Conservation (phyloP, 2,888 invertebrate species). For the Ceramica pisi region DNA sequence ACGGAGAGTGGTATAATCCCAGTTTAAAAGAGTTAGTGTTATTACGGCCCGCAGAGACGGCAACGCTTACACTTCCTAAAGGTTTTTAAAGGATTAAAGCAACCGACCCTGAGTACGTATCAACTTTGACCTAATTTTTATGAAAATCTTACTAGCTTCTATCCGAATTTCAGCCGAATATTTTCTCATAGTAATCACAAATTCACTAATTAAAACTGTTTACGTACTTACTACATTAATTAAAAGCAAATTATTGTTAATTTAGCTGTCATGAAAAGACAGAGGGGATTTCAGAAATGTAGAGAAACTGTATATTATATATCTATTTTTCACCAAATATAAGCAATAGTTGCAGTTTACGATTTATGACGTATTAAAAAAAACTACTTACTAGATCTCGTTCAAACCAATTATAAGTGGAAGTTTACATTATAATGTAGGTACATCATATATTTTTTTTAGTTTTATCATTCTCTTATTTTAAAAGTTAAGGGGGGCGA, state of each 20-base stretch:
- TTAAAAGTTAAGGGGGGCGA: too few relatives aligned
- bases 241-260: slow-evolving; percentile 13
- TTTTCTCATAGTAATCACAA: slow-evolving; percentile 11
- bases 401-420: too few relatives aligned
- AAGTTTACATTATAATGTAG: too few relatives aligned
- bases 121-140: slow-evolving; percentile 65
- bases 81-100: slow-evolving; percentile 78
- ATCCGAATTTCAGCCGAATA: slow-evolving; percentile 35
- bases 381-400: too few relatives aligned
- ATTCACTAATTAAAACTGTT: slow-evolving; percentile 42
- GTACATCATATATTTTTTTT: too few relatives aligned
- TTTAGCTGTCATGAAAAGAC: slow-evolving; percentile 9
- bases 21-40: slow-evolving; percentile 83
- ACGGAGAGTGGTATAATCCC: slow-evolving; percentile 80
- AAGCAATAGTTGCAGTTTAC: too few relatives aligned
- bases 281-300: background rate
- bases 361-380: too few relatives aligned
- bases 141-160: slow-evolving; percentile 38
- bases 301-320: background rate
- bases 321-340: too few relatives aligned
- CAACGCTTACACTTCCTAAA: slow-evolving; percentile 73
- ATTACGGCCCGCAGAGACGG: slow-evolving; percentile 78
- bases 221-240: slow-evolving; percentile 1
- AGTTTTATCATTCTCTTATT: too few relatives aligned
- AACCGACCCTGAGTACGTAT: slow-evolving; percentile 68